phyloP scores from a whole-genome alignment of 2,113 vertebrate species.

The Dolichallabes microphthalmus region DNA sequence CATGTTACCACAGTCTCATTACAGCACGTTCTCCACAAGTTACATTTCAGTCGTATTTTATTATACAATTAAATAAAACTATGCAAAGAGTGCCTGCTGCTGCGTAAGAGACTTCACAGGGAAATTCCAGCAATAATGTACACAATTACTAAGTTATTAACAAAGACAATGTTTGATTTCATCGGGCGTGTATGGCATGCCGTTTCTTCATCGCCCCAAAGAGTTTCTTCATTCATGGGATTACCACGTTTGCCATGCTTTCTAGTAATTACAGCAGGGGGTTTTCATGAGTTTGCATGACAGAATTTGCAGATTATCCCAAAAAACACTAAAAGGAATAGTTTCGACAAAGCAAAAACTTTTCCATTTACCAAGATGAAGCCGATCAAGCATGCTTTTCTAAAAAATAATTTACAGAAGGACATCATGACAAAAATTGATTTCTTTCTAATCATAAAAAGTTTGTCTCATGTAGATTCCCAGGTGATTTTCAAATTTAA shows the following conservation, averaged over 20 bases:
- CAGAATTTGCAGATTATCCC: neutral
- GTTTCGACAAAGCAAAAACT: neutral
- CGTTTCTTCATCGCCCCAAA: constrained; percentile 3
- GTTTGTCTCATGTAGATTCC: neutral
- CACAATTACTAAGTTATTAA: neutral
- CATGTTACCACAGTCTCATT: neutral
- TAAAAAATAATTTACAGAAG: neutral
- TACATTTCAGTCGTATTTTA: constrained; percentile 4
- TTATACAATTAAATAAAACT: neutral
- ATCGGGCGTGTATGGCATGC: constrained; percentile 10
- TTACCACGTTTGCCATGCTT: neutral
- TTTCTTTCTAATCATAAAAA: neutral
- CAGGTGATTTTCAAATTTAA: neutral
- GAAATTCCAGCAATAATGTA: neutral
- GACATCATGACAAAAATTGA: too few relatives aligned
- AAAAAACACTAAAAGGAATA: neutral
- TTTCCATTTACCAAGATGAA: neutral
- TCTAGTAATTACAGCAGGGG: constrained; percentile 4
- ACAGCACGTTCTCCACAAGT: neutral
- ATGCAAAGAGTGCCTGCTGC: neutral
- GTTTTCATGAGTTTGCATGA: neutral
- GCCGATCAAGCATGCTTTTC: neutral
- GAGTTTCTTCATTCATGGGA: neutral
- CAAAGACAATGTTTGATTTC: neutral
- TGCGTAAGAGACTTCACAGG: neutral